These are phyloP conservation scores for Lysandra coridon DNA, from an alignment of 2,888 invertebrate species.

Conservation along the genomic window DNA sequence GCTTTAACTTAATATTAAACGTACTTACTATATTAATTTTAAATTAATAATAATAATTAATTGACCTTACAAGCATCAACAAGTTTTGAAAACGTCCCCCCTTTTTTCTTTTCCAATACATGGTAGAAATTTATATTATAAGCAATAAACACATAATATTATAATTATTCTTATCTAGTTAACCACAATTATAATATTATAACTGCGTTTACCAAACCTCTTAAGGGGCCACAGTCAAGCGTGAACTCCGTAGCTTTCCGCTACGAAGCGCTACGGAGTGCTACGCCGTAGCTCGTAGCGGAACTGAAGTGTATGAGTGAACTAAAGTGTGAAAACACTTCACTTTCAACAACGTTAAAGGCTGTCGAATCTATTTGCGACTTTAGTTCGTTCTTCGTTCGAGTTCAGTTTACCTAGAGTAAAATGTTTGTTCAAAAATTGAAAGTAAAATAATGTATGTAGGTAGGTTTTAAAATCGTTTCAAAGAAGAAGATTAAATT, in stretches of 20 bases:
- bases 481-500: not conserved
- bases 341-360: not conserved
- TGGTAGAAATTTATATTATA: no score
- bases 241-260: not conserved
- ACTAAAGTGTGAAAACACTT: constrained; percentile 5
- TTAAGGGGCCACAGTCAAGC: not conserved
- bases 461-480: not conserved
- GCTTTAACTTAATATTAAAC: no score
- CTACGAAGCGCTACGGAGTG: constrained; percentile 14
- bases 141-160: not conserved
- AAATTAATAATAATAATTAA: no score
- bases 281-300: constrained; percentile 1
- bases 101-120: no score
- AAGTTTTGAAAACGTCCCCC: no score
- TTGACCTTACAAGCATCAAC: no score
- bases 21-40: no score
- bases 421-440: not conserved
- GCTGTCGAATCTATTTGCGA: not conserved
- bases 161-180: not conserved
- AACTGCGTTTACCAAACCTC: not conserved
- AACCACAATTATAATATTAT: not conserved
- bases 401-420: not conserved
- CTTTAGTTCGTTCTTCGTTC: not conserved
- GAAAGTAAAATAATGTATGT: not conserved
- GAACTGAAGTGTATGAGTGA: constrained; percentile 1